phyloP scores from a whole-genome alignment of 2,113 vertebrate genomes.

The Takifugu bimaculatus region DNA sequence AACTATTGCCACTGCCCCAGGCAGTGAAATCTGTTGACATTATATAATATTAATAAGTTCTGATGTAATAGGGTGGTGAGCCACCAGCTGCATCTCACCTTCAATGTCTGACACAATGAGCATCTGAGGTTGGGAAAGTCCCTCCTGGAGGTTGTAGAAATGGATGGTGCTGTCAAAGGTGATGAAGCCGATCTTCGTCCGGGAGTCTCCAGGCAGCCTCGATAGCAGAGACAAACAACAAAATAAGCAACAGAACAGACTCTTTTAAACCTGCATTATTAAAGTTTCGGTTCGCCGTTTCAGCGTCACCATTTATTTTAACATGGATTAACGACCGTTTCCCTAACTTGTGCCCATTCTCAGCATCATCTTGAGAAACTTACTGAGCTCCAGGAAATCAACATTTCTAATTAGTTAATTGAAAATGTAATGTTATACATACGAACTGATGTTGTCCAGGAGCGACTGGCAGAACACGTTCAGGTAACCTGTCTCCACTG shows the following conservation, averaged over 20 bases:
- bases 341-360: no score
- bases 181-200: conserved; percentile 96
- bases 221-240: conserved; percentile 4
- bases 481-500: conserved; percentile 93
- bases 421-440: conserved; percentile 62
- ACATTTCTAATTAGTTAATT: not conserved
- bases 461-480: conserved; percentile 88
- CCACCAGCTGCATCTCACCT: conserved; percentile 72
- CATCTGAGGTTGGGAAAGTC: conserved; percentile 97
- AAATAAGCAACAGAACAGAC: not conserved
- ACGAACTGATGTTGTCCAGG: conserved; percentile 91
- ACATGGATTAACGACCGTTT: no score
- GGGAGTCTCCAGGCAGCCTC: conserved; percentile 94
- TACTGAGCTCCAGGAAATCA: not conserved
- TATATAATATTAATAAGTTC: not conserved
- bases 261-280: not conserved
- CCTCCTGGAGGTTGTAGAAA: conserved; percentile 98
- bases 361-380: no score
- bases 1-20: not conserved
- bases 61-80: not conserved
- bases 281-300: no score
- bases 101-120: conserved; percentile 96
- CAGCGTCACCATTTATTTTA: no score
- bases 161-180: conserved; percentile 98
- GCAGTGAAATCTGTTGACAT: not conserved